Percentiles rank a stretch among this genome's conserved stretches.
Evolutionary conservation across 2,797 vertebrate species (phyloP).

Genomic region (Megaceryle alcyon): DNA sequence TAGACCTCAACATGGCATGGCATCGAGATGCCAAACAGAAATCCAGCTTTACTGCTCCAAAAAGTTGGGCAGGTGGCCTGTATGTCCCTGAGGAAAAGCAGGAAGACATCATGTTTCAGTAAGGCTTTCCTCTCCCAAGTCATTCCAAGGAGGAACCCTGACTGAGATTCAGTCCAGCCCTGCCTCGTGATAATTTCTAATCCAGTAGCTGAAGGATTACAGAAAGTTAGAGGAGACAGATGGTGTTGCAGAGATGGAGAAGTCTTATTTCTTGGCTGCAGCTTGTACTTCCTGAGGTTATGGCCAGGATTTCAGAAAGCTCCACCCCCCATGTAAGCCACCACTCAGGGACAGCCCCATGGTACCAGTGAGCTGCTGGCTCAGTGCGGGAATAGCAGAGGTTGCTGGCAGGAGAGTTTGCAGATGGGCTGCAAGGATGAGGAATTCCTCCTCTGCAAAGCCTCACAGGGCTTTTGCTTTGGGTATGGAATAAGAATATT

Average conservation of each 20-base stretch:
- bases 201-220: conserved; percentile 50
- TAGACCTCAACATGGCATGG: neutral
- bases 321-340: neutral
- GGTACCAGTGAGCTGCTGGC: neutral
- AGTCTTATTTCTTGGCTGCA: conserved; percentile 37
- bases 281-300: neutral
- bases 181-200: conserved; percentile 51
- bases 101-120: accelerated
- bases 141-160: neutral
- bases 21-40: neutral
- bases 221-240: conserved; percentile 60
- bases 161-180: neutral
- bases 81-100: neutral
- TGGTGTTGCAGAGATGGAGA: conserved; percentile 24
- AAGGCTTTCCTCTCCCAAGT: neutral
- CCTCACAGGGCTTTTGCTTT: neutral
- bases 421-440: neutral
- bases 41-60: neutral
- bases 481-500: neutral
- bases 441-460: neutral
- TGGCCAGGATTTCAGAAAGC: neutral
- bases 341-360: neutral
- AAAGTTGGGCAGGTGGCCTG: neutral
- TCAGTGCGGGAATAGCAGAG: neutral
- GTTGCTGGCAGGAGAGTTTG: neutral